Evolutionary conservation across 2,888 invertebrate genomes (phyloP), one percentile per base, ranked within the genome.

Genomic region (Blomia tropicalis): DNA sequence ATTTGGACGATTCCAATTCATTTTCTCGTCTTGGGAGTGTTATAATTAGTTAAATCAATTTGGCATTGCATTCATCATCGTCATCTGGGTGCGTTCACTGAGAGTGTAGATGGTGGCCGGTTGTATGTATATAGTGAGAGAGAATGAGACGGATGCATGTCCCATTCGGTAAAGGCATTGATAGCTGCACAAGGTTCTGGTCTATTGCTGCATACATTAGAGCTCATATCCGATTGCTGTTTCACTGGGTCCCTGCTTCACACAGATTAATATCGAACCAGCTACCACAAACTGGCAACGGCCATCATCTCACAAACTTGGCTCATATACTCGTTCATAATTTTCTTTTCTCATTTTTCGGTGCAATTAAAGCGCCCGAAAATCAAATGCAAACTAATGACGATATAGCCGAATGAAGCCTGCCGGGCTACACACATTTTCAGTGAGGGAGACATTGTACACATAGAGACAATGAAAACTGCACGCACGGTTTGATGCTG

Each of bases 31-130:
- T 56, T 56, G 3, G 56, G 29, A 29, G 3, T 29, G 56, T 56
- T 56, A 36, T 56, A 56, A 56, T 56, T 56, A 56, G 56, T 56
- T 56, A 56, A 56, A 56, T 56, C 56, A 56, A 56, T 56, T 56
- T 56, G 56, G 56, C 56, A 56, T 23, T 56, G 56, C 56, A 56
- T 56, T 56, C 56, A 56, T 56, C 56, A 56, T 56, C 56, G 29
- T 56, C 56, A 36, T 30, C 4, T 17, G 51, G 7, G 51, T 25
- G 51, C 51, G 51, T 27, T 47, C 51, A 7, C 51, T 25, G 51
- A 19, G 7, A 47, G 23, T 47, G 51, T 22, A 11, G 51, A n/a
- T 27, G 51, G 51, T 47, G 51, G 51, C 7, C 17, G 36, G 7
- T 11, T 17, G 36, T 17, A 36, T 17, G 7, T 7, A 17, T 36